These are phyloP conservation scores for Pteronotus mesoamericanus DNA, from an alignment of 2,797 vertebrate genomes.

Conservation along the genomic window DNA sequence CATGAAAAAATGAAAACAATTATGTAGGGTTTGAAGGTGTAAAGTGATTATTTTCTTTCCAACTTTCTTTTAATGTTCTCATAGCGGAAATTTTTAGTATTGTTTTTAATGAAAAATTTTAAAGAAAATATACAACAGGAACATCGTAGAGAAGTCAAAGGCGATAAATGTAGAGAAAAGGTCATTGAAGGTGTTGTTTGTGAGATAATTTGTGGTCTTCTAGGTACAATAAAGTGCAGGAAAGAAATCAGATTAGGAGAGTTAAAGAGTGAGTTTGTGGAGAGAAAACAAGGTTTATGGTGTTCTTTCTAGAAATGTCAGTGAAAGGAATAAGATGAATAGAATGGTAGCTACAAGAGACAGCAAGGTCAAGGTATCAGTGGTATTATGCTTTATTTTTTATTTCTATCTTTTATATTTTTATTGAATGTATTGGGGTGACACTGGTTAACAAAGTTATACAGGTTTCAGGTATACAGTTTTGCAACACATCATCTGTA, in stretches of 20 bases:
- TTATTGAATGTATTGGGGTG: not conserved
- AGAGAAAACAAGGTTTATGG: not conserved
- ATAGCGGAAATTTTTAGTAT: not conserved
- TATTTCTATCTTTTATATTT: not conserved
- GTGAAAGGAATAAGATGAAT: not conserved
- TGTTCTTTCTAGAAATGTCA: not conserved
- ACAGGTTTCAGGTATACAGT: not conserved
- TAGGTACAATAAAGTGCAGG: not conserved
- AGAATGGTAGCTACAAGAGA: not conserved
- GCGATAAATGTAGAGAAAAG: not conserved
- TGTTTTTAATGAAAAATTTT: not conserved
- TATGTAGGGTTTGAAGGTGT: not conserved
- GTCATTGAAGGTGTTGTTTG: not conserved
- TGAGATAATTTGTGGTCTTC: conserved; percentile 17
- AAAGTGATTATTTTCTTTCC: conserved; percentile 17
- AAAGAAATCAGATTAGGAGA: not conserved
- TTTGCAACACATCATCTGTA: not conserved
- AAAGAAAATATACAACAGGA: not conserved
- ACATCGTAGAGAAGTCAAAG: not conserved
- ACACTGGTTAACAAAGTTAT: not conserved
- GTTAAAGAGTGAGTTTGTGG: not conserved
- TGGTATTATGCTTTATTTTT: not conserved
- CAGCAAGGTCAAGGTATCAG: not conserved
- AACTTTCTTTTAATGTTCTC: not conserved
- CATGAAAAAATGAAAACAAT: not conserved